Base-by-base conservation (phyloP, 2,888 invertebrate genomes). In the Drosophila fulvimacula region DNA sequence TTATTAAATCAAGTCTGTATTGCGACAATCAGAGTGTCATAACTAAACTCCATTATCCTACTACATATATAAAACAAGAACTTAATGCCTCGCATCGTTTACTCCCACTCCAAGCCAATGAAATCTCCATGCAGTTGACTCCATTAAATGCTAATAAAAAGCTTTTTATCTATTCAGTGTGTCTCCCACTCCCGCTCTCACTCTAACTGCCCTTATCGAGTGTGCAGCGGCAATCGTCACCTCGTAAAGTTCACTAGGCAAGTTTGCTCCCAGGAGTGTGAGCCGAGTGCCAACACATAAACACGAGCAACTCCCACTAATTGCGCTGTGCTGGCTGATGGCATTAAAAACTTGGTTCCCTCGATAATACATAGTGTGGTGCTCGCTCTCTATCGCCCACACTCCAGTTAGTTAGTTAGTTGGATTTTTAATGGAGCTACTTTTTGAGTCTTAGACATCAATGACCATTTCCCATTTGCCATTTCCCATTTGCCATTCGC, bases 231-330 rank as follows among this genome's bases (percentile, higher is more conserved):
- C 34, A 44, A 44, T 44, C n/a, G 24, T 34, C 56, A 56, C 15
- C 42, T 56, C 42, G 21, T 44, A 56, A 56, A 56, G 56, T 34
- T 56, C 32, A 24, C 21, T 17, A 13, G 21, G n/a, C 21, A 56
- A 34, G 11, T 56, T 34, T 6, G 15, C 2, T 27, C 57, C 46
- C 57, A 15, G 36, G 57, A 27, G 42, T 24, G n/a, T 5, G 21
- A 13, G n/a, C 11, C n/a, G 9, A 30, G 19, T 10, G 55, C 2
- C 13, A 24, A 13, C 24, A 36, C 44, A 44, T 57, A 72, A 65
- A 65, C 56, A 49, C 49, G 66, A 19, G 73, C 53, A 72, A 30
- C 58, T 44, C 36, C 30, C 39, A 49, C 55, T 69, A 71, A 69
- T 69, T 70, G 63, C 48, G 32, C 19, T 17, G 24, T 7, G 39